phyloP scores from a whole-genome alignment of 2,797 vertebrate genomes.

The Taenioides sp. region DNA sequence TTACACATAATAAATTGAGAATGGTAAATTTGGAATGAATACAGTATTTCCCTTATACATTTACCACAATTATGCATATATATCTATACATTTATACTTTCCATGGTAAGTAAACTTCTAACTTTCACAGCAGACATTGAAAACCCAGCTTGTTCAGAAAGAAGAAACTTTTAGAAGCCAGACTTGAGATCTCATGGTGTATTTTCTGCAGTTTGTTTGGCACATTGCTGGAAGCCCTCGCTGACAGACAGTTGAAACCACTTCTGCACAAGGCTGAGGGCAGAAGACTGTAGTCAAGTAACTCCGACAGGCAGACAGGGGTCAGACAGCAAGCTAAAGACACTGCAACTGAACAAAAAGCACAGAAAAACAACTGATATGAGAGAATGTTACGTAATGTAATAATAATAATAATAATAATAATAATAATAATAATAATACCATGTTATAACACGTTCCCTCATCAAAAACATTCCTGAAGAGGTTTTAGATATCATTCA shows the following conservation, averaged over 20 bases:
- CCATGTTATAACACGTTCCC: too few relatives aligned
- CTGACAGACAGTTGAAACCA: not conserved
- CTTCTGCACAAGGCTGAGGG: not conserved
- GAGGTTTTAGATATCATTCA: too few relatives aligned
- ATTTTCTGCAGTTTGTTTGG: not conserved
- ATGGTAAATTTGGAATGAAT: too few relatives aligned
- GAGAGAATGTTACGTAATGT: not conserved
- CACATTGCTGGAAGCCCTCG: constrained; percentile 1
- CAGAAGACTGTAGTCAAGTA: not conserved
- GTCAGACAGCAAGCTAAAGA: not conserved
- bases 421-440: too few relatives aligned
- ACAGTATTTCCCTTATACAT: too few relatives aligned
- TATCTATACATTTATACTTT: too few relatives aligned
- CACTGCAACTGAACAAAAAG: not conserved
- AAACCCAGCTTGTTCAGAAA: not conserved
- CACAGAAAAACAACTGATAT: not conserved
- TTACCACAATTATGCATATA: too few relatives aligned
- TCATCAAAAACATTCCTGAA: too few relatives aligned
- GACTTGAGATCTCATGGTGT: not conserved
- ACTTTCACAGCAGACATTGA: not conserved
- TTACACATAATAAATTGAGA: too few relatives aligned
- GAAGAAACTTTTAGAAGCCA: not conserved
- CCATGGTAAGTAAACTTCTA: not conserved
- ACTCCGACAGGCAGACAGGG: not conserved
- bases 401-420: too few relatives aligned